Percentiles rank a stretch among this genome's conserved stretches.
Evolutionary conservation across 2,113 vertebrate genomes (phyloP).

Genomic region (Lamprologus sp.): DNA sequence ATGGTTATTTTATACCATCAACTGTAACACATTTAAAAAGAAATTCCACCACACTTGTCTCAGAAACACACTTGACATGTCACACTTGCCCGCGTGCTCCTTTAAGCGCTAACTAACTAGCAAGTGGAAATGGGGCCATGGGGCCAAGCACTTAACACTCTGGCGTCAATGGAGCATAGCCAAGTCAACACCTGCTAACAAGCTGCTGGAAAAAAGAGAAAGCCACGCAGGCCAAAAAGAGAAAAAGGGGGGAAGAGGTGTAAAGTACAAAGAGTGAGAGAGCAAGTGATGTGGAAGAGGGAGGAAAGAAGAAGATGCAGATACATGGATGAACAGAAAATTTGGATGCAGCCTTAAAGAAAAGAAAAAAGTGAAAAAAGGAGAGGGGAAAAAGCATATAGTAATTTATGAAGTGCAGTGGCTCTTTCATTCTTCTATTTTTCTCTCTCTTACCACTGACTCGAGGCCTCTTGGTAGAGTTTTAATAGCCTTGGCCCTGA

Average conservation of each 20-base stretch:
- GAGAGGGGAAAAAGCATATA: neutral
- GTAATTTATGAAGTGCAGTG: constrained; percentile 61
- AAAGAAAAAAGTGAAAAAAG: constrained; percentile 18
- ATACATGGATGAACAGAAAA: neutral
- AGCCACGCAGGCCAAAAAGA: neutral
- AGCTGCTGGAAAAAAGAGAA: constrained; percentile 35
- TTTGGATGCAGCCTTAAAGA: neutral
- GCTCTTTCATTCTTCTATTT: constrained; percentile 1
- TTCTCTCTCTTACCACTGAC: constrained; percentile 16
- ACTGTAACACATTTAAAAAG: neutral
- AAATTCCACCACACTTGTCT: neutral
- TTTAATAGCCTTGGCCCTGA: constrained; percentile 52
- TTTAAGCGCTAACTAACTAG: constrained; percentile 55
- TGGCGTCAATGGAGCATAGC: constrained; percentile 47
- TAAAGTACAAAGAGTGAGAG: neutral
- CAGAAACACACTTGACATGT: constrained; percentile 31
- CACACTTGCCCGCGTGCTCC: constrained; percentile 14
- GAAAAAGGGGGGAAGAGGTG: neutral
- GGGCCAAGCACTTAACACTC: constrained; percentile 60
- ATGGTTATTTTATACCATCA: neutral
- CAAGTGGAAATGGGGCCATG: constrained; percentile 50
- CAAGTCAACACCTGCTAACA: constrained; percentile 66
- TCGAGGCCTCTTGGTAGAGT: constrained; percentile 34
- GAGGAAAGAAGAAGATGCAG: neutral
- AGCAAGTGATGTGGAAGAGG: neutral